These are phyloP conservation scores for Isoperla grammatica DNA, from an alignment of 2,888 invertebrate species.

Conservation along the genomic window DNA sequence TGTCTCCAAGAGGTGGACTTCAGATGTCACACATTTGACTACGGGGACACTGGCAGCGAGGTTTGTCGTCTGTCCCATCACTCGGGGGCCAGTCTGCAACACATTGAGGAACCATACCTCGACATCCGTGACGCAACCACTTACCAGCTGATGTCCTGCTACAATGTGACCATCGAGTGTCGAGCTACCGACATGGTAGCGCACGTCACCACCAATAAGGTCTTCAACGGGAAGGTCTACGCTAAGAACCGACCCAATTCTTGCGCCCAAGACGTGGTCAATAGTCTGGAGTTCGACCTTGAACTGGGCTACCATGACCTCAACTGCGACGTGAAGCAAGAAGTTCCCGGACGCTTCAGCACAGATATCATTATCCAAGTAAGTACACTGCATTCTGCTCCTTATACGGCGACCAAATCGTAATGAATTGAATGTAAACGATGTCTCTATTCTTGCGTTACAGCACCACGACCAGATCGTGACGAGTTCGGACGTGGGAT, in stretches of 20 bases:
- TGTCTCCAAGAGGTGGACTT: slow-evolving; percentile 41
- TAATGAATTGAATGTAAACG: background rate
- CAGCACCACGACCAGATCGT: slow-evolving; percentile 44
- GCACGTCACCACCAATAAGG: slow-evolving; percentile 42
- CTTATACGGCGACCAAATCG: background rate
- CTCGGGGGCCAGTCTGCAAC: slow-evolving; percentile 38
- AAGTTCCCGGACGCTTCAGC: slow-evolving; percentile 41
- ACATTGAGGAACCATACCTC: slow-evolving; percentile 41
- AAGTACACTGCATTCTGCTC: slow-evolving; percentile 8
- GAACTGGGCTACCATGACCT: slow-evolving; percentile 43
- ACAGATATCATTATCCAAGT: slow-evolving; percentile 46
- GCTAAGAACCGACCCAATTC: slow-evolving; percentile 44
- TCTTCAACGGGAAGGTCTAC: slow-evolving; percentile 47
- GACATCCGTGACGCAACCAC: slow-evolving; percentile 41
- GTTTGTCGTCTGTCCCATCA: slow-evolving; percentile 45
- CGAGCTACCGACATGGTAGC: slow-evolving; percentile 44
- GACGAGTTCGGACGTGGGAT: slow-evolving; percentile 45
- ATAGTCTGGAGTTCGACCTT: slow-evolving; percentile 43
- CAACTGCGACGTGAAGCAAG: slow-evolving; percentile 43
- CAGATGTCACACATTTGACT: slow-evolving; percentile 44
- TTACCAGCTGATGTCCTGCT: slow-evolving; percentile 44
- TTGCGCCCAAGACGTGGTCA: slow-evolving; percentile 43
- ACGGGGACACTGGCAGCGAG: slow-evolving; percentile 39
- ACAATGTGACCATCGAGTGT: slow-evolving; percentile 44
- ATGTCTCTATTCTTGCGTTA: slow-evolving; percentile 12